A percentile compares a stretch with the other conserved stretches of the same genome.
These are phyloP conservation scores for Bagarius yarrelli DNA, from an alignment of 2,113 vertebrate genomes.

Conservation along the genomic window DNA sequence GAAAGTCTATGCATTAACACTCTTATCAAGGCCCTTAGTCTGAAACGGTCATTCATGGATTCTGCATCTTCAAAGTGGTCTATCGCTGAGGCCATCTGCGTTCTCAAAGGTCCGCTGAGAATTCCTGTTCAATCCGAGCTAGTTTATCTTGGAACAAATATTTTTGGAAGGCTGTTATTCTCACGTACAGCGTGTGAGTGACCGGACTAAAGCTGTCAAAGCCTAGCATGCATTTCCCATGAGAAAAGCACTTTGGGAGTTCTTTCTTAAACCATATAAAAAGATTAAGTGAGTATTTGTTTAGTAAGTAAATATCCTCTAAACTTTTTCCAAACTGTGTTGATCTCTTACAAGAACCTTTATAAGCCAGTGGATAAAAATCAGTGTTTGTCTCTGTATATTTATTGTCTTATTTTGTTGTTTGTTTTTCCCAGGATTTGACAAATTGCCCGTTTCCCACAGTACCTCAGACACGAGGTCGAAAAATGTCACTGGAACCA, in stretches of 20 bases:
- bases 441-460: constrained; percentile 28
- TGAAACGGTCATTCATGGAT: neutral
- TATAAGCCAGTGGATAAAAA: neutral
- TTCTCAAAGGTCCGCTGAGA: constrained; percentile 49
- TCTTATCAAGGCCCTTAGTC: neutral
- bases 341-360: constrained; percentile 9
- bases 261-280: constrained; percentile 15
- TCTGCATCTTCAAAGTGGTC: constrained; percentile 31
- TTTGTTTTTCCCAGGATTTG: constrained; percentile 32
- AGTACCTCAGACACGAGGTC: constrained; percentile 1
- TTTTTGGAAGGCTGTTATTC: constrained; percentile 48
- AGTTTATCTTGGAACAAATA: constrained; percentile 52
- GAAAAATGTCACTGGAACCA: constrained; percentile 2
- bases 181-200: constrained; percentile 51
- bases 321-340: constrained; percentile 21
- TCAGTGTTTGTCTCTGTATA: neutral
- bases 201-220: constrained; percentile 44
- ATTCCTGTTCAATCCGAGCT: constrained; percentile 21
- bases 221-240: constrained; percentile 41
- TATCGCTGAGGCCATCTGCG: constrained; percentile 46
- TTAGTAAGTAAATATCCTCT: constrained; percentile 39
- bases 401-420: constrained; percentile 35
- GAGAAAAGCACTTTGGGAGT: constrained; percentile 36
- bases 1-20: neutral
- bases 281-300: constrained; percentile 34